Conservation (phyloP, 2,113 vertebrate species). For the Syngnathus scovelli region DNA sequence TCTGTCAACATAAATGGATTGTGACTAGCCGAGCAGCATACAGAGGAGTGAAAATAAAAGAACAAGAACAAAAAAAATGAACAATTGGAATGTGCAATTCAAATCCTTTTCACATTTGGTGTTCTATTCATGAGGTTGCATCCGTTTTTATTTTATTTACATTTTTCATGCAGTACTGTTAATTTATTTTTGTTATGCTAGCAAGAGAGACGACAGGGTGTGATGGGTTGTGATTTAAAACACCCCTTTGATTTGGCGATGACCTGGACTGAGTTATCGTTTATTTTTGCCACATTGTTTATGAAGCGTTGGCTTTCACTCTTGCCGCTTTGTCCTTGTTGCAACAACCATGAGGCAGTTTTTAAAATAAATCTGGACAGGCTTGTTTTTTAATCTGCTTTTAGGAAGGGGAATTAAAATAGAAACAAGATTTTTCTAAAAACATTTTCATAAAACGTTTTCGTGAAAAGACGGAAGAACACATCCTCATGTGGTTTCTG, state of each 20-base stretch:
- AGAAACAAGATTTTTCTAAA: conserved; percentile 10
- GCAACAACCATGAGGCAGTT: conserved; percentile 43
- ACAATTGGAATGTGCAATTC: not conserved
- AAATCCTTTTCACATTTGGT: not conserved
- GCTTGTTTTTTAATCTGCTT: conserved; percentile 26
- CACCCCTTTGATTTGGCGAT: conserved; percentile 33
- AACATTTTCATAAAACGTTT: not conserved
- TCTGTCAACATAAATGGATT: not conserved
- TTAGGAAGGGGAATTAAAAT: conserved; percentile 29
- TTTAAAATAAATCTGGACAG: conserved; percentile 53
- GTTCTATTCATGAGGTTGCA: not conserved
- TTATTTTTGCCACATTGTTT: conserved; percentile 37
- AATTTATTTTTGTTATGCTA: not conserved
- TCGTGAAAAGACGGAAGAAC: conserved; percentile 12
- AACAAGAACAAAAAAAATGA: too few relatives aligned
- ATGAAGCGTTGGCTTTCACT: conserved; percentile 39
- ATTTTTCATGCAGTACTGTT: not conserved
- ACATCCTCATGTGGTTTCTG: conserved; percentile 14
- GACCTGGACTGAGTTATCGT: conserved; percentile 38
- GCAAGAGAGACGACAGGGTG: not conserved
- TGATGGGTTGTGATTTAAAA: conserved; percentile 20
- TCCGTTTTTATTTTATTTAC: too few relatives aligned
- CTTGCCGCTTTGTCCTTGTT: conserved; percentile 37
- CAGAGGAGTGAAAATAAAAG: not conserved
- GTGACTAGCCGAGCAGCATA: not conserved